Evolutionary conservation across 2,888 invertebrate species (phyloP).

Genomic region (Malachius bipustulatus): DNA sequence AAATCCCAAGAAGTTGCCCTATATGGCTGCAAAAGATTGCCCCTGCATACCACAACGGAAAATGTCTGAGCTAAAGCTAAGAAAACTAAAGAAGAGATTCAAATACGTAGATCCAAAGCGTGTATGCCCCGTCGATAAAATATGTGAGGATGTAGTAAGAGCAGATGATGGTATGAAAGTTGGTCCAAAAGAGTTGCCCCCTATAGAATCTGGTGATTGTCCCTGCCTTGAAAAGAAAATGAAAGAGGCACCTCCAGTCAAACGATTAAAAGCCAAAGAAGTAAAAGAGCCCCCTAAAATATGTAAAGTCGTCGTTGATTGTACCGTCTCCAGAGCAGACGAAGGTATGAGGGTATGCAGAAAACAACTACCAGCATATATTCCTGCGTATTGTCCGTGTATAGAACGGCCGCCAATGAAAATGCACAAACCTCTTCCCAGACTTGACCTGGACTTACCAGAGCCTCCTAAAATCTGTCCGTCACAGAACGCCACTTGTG

Average conservation of each 20-base stretch:
- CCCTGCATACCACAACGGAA: slow-evolving; percentile 8
- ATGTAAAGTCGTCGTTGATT: slow-evolving; percentile 2
- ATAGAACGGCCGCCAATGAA: slow-evolving; percentile 6
- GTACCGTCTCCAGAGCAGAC: slow-evolving; percentile 8
- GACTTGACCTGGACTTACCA: neutral
- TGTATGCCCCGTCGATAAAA: slow-evolving; percentile 5
- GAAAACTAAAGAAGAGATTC: slow-evolving; percentile 13
- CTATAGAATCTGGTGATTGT: slow-evolving; percentile 14
- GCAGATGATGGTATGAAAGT: slow-evolving; percentile 14
- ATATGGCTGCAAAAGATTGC: slow-evolving; percentile 9
- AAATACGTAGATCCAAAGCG: slow-evolving; percentile 9
- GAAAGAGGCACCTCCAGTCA: slow-evolving; percentile 11
- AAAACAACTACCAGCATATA: slow-evolving; percentile 12
- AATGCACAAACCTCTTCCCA: slow-evolving; percentile 2
- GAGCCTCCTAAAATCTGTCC: no score
- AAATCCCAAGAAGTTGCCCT: slow-evolving; percentile 13
- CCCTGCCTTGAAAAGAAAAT: slow-evolving; percentile 10
- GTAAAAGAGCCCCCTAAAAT: slow-evolving; percentile 11
- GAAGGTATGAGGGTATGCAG: slow-evolving; percentile 5
- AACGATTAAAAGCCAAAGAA: slow-evolving; percentile 9
- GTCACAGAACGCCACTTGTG: no score
- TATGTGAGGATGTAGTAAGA: slow-evolving; percentile 9
- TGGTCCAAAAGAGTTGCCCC: slow-evolving; percentile 15
- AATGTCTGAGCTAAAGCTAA: slow-evolving; percentile 13
- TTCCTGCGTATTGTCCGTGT: slow-evolving; percentile 9